phyloP scores from a whole-genome alignment of 1,140 invertebrate species.

The Scaptomyza pallida region DNA sequence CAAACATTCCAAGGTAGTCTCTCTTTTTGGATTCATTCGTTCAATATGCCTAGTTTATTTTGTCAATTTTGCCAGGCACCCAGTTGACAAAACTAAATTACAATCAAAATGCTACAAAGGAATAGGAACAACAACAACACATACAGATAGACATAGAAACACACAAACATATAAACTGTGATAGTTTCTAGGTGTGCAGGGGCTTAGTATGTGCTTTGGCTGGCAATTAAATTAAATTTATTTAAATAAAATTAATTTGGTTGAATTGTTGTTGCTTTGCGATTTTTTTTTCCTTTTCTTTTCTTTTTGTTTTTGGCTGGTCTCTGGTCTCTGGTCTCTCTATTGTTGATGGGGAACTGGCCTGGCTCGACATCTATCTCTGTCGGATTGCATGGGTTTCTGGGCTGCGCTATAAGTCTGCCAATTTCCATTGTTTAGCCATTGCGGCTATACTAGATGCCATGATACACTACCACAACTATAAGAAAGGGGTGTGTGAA shows the following conservation, averaged over 20 bases:
- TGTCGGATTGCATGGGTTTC: constrained; percentile 61
- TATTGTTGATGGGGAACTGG: constrained; percentile 34
- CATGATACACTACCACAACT: constrained; percentile 33
- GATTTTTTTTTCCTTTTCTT: constrained; percentile 10
- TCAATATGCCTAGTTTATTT: constrained; percentile 35
- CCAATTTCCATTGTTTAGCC: constrained; percentile 78
- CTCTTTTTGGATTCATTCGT: constrained; percentile 18
- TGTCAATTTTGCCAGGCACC: constrained; percentile 39
- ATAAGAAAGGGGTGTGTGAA: constrained; percentile 9
- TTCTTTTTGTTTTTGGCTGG: constrained; percentile 47
- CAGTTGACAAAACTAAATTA: constrained; percentile 72
- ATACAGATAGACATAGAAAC: constrained; percentile 20
- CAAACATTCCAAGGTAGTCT: constrained; percentile 42
- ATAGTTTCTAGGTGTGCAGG: constrained; percentile 22
- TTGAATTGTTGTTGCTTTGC: constrained; percentile 37
- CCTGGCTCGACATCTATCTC: constrained; percentile 46
- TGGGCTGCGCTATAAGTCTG: constrained; percentile 75
- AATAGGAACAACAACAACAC: constrained; percentile 35
- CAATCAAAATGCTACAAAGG: constrained; percentile 49
- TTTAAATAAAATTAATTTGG: constrained; percentile 81
- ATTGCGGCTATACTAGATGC: constrained; percentile 42
- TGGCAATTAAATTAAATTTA: constrained; percentile 83
- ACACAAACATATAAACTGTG: background rate
- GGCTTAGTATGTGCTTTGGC: constrained; percentile 50
- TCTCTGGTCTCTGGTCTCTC: constrained; percentile 24